These are phyloP conservation scores for Turritopsis rubra DNA, from an alignment of 30 jellyfish, hydroid and myxozoan species.

Conservation along the genomic window DNA sequence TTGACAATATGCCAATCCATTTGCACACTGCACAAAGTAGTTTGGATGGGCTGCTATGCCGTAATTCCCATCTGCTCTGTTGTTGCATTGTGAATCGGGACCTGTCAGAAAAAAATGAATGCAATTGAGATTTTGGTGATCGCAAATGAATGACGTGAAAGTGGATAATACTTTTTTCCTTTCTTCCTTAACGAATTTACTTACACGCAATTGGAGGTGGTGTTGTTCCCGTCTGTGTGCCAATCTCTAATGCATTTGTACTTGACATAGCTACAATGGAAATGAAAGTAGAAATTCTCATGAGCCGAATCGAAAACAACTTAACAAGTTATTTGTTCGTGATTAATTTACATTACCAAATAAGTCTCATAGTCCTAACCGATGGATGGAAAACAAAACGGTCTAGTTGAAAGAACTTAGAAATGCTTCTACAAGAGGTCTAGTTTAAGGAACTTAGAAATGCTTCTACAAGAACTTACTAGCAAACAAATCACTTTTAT, in stretches of 20 bases:
- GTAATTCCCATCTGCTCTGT: not conserved
- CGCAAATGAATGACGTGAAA: too few species aligned
- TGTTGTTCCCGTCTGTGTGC: not conserved
- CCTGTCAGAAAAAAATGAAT: too few species aligned
- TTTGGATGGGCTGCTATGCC: not conserved
- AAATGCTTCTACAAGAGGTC: too few species aligned
- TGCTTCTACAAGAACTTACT: not conserved
- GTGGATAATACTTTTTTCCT: too few species aligned
- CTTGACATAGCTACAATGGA: not conserved
- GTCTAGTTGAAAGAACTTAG: not conserved
- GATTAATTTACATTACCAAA: too few species aligned
- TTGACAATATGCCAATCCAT: not conserved
- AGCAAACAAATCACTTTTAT: not conserved
- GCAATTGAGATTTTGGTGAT: too few species aligned
- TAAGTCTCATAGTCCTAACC: too few species aligned
- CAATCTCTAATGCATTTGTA: not conserved
- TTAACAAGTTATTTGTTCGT: not conserved
- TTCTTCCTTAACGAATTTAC: too few species aligned
- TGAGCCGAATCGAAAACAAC: not conserved
- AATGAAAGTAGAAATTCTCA: not conserved
- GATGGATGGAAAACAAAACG: too few species aligned
- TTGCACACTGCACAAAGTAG: not conserved
- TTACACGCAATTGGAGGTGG: not conserved
- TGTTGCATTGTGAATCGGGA: not conserved
- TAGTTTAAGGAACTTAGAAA: not conserved